Percentiles rank a stretch among this genome's conserved stretches.
phyloP scores from a whole-genome alignment of 1,140 invertebrate species.

The Bombus breviceps region DNA sequence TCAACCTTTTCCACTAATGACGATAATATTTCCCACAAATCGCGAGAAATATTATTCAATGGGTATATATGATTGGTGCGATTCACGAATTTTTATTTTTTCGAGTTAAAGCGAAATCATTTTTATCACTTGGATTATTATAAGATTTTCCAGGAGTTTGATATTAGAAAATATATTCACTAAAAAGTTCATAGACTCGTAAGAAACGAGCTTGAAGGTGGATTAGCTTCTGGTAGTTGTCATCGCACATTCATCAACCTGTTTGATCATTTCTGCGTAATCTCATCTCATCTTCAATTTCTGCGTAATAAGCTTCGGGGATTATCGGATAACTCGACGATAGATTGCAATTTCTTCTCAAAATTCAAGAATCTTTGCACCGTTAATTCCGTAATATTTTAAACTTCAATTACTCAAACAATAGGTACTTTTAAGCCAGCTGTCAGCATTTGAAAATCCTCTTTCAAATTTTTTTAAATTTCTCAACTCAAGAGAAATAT shows the following conservation, averaged over 20 bases:
- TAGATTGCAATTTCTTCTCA: conserved; percentile 11
- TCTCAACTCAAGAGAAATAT: not conserved
- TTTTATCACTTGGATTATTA: not conserved
- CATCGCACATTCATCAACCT: conserved; percentile 8
- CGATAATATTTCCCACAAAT: not conserved
- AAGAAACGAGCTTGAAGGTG: not conserved
- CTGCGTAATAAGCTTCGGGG: not conserved
- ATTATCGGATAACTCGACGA: not conserved
- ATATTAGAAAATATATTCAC: no score
- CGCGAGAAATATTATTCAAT: no score
- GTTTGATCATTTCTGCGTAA: not conserved
- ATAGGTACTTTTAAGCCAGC: not conserved
- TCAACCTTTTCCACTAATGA: conserved; percentile 1
- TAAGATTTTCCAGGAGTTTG: not conserved
- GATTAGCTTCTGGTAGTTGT: not conserved
- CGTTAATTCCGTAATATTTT: not conserved
- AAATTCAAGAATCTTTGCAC: not conserved
- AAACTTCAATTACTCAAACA: not conserved
- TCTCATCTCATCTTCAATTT: not conserved
- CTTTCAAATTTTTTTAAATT: not conserved
- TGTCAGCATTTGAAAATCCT: not conserved
- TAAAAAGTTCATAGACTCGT: not conserved
- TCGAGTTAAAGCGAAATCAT: not conserved
- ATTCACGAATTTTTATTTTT: not conserved
- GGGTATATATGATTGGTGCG: no score